Evolutionary conservation across 2,888 invertebrate species (phyloP).

Genomic region (Baccha elongata): DNA sequence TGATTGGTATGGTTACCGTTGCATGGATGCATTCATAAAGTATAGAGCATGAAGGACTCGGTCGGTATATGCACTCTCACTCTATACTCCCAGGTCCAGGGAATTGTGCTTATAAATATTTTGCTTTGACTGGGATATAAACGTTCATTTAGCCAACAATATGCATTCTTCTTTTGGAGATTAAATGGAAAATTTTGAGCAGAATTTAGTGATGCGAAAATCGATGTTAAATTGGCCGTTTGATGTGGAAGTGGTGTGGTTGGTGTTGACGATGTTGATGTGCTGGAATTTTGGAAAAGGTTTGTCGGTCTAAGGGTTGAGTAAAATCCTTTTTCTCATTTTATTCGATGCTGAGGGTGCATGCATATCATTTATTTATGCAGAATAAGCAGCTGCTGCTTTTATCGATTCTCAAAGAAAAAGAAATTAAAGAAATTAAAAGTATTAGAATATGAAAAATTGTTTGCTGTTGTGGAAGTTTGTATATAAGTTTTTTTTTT

Average conservation of each 20-base stretch:
- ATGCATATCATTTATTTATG: neutral
- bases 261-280: constrained; percentile 23
- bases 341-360: neutral
- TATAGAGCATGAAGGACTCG: constrained; percentile 15
- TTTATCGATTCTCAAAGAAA: neutral
- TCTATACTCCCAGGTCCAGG: constrained; percentile 1
- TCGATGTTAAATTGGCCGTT: constrained; percentile 49
- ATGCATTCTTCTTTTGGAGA: constrained; percentile 45
- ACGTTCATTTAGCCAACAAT: constrained; percentile 50
- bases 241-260: constrained; percentile 39
- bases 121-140: constrained; percentile 59
- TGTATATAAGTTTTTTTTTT: too few relatives aligned
- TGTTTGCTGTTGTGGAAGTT: too few relatives aligned
- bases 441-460: neutral
- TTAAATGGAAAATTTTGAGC: constrained; percentile 41
- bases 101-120: constrained; percentile 51
- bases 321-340: neutral
- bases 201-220: constrained; percentile 52
- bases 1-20: constrained; percentile 59
- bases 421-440: neutral
- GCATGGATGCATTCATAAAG: constrained; percentile 50
- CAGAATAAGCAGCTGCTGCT: neutral
- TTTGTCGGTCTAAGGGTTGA: neutral
- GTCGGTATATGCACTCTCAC: neutral
- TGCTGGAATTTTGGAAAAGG: constrained; percentile 2